Evolutionary conservation across 2,888 invertebrate species (phyloP), one percentile per base, ranked within the genome.

Genomic region (Priocnemis perturbator): DNA sequence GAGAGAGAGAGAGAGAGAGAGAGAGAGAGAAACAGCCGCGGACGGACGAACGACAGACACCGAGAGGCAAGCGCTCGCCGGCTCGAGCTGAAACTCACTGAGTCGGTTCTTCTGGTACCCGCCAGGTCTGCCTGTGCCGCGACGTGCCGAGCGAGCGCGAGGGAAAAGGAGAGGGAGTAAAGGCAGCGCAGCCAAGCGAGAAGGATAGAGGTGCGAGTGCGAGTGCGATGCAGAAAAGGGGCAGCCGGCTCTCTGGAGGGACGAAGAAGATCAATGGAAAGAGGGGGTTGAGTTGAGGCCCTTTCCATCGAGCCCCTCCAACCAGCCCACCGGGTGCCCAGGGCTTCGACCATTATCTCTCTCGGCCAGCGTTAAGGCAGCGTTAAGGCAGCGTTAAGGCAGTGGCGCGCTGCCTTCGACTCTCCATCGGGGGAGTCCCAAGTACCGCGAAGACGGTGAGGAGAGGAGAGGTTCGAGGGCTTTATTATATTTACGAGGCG

Each of bases 401-500:
- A 11, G 7, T 11, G 11, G 7, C 37, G 17, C 60, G 52, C 60
- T 50, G 20, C 62, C 64, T 47, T 53, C 64, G 53, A 50, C 57
- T 30, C 59, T 55, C 62, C 58, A 44, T 20, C 23, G 64, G 45
- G 63, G 30, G 4, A 50, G 50, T 50, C 50, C 14, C 21, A 20
- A 37, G 59, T 53, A 59, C 52, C 52, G 26, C 26, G 20, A 3
- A 44, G 59, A 44, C 21, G 59, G 48, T n/a, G 45, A 23, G 60
- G 64, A 67, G 74, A 68, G 74, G 67, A 64, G 69, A 57, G 68
- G 47, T 79, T 77, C 71, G 76, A 71, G 71, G 77, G 77, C 79
- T 85, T 86, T 85, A 85, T 86, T 86, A 86, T 84, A 86, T 86
- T 86, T 86, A 86, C 83, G 84, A 83, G 83, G 83, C 85, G 82